Evolutionary conservation across 2,113 vertebrate genomes (phyloP).

Genomic region (Gorsachius goisagi): DNA sequence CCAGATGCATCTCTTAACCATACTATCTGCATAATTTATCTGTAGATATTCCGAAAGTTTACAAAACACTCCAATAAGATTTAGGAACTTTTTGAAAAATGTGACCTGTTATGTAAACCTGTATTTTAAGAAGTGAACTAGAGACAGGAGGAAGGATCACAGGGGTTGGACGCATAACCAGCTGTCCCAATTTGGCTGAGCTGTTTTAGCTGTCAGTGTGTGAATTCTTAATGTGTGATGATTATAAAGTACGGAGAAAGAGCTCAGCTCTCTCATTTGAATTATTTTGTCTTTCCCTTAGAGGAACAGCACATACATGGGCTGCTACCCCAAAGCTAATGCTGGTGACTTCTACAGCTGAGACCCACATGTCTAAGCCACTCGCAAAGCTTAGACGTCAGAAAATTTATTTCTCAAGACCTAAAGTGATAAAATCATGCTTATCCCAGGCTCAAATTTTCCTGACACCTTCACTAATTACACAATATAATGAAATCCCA

Average conservation of each 20-base stretch:
- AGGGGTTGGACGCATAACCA: conserved; percentile 58
- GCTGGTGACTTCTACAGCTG: not conserved
- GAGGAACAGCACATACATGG: not conserved
- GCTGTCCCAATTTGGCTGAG: conserved; percentile 53
- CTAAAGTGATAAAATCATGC: conserved; percentile 3
- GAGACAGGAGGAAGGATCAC: conserved; percentile 59
- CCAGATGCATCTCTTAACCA: not conserved
- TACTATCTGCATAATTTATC: not conserved
- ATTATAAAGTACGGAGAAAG: not conserved
- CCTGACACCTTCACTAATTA: conserved; percentile 48
- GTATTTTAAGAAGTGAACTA: conserved; percentile 58
- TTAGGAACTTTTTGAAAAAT: not conserved
- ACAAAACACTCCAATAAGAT: not conserved
- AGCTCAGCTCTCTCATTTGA: not conserved
- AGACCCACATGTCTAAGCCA: not conserved
- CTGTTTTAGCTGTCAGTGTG: conserved; percentile 59
- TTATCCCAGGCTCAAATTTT: conserved; percentile 14
- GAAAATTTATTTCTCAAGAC: not conserved
- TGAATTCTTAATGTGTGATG: conserved; percentile 52
- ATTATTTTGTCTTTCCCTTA: not conserved
- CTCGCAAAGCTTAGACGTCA: not conserved
- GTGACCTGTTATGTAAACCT: conserved; percentile 41
- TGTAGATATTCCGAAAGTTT: not conserved
- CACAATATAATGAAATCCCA: conserved; percentile 34
- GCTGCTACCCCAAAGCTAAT: not conserved